These are phyloP conservation scores for Terrapene triunguis DNA, from an alignment of 2,113 vertebrate species.

Conservation along the genomic window DNA sequence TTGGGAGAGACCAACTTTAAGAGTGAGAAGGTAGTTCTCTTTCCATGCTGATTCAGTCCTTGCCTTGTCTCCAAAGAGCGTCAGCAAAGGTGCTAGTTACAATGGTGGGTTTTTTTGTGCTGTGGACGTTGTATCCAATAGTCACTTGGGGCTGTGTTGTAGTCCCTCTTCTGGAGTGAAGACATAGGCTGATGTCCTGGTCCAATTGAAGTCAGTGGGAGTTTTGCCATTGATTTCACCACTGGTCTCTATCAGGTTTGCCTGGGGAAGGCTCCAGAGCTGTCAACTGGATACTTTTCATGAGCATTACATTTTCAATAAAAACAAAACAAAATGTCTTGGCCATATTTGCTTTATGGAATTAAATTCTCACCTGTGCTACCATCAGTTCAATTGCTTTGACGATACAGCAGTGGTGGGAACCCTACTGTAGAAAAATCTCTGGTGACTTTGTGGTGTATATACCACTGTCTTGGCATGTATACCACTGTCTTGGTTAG, in stretches of 20 bases:
- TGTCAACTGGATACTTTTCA: background rate
- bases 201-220: background rate
- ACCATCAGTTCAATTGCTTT: background rate
- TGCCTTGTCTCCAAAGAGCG: background rate
- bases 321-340: background rate
- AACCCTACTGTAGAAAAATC: background rate
- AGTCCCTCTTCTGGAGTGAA: background rate
- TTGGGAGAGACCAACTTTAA: background rate
- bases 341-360: background rate
- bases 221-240: background rate
- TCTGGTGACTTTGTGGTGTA: background rate
- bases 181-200: background rate
- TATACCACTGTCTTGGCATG: background rate
- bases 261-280: accelerated
- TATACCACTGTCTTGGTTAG: background rate
- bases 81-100: background rate
- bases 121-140: background rate
- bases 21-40: accelerated
- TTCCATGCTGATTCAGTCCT: background rate
- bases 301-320: background rate
- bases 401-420: background rate
- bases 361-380: background rate
- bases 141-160: background rate
- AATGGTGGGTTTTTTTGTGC: background rate
- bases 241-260: background rate